Base-by-base conservation (phyloP, 2,888 invertebrate genomes). In the Clitarchus hookeri region DNA sequence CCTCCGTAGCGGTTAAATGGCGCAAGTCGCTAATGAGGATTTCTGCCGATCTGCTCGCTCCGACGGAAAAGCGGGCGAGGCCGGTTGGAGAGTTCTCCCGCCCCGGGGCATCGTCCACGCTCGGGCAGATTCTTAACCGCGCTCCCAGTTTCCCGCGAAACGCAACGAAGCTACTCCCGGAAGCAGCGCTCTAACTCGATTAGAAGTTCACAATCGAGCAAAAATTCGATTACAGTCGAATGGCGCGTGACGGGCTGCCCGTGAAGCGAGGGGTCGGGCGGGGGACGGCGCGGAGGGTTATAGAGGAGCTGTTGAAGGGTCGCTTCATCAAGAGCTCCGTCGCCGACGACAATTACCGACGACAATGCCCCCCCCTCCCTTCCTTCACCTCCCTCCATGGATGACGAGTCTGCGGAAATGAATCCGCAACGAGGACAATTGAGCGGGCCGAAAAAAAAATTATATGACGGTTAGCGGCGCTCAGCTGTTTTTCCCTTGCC, bases 221-320 rank as follows among this genome's bases (percentile, higher is more conserved):
- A 65, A 65, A 65, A 65, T 65, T 65, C 65, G 65, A 65, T 65
- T 65, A 65, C n/a, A 65, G 65, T 65, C 23, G 65, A 65, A 65
- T 65, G 65, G 65, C 8, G 65, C n/a, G 0, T 65, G 65, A n/a
- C n/a, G 19, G n/a, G 65, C 8, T 8, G 36, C 36, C 36, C 4
- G 36, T 65, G 65, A 23, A n/a, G 65, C 0, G 16, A 16, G 65
- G 65, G 23, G n/a, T 11, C 0, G 0, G 12, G 65, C 16, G 11
- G 65, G 65, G 8, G 65, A 23, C 11, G n/a, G 8, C 8, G 65
- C 23, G 16, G 65, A 65, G 65, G n/a, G 65, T 1, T n/a, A 65
- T 53, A 19, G 53, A 19, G 53, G 19, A 53, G 8, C 1, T 0
- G 65, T 23, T 65, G n/a, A 65, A 23, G 65, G 65, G 65, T n/a